Conservation (phyloP, 2,888 invertebrate genomes). For the Tipula confusa region DNA sequence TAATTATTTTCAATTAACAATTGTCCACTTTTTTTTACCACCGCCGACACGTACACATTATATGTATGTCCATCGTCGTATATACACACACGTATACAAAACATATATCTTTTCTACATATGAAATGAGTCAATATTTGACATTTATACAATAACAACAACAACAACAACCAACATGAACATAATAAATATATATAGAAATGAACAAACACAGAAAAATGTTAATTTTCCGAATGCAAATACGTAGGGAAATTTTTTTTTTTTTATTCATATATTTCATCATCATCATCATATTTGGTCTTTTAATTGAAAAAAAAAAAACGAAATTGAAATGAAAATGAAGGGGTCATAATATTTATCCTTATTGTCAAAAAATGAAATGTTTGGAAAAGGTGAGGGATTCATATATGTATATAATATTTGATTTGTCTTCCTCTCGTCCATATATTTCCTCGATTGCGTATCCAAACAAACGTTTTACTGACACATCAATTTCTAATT, state of each 20-base stretch:
- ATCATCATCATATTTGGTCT: conserved; percentile 12
- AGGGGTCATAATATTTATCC: conserved; percentile 15
- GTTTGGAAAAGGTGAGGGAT: background rate
- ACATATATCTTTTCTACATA: background rate
- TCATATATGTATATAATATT: too few relatives aligned
- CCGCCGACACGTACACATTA: background rate
- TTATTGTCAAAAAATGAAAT: background rate
- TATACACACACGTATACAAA: background rate
- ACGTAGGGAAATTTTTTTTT: conserved; percentile 26
- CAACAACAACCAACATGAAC: background rate
- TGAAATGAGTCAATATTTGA: conserved; percentile 29
- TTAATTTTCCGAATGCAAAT: conserved; percentile 26
- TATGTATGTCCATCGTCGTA: background rate
- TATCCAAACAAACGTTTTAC: conserved; percentile 29
- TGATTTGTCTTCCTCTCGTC: conserved; percentile 7
- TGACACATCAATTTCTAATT: conserved; percentile 30
- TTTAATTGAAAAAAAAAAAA: background rate
- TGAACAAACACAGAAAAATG: conserved; percentile 25
- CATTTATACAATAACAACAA: background rate
- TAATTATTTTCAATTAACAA: conserved; percentile 25
- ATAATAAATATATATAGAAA: too few relatives aligned
- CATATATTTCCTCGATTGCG: background rate
- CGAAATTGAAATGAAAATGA: background rate
- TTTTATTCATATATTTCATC: conserved; percentile 25
- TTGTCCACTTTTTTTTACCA: background rate